phyloP scores from a whole-genome alignment of 1,140 invertebrate genomes.

The Adelges cooleyi region DNA sequence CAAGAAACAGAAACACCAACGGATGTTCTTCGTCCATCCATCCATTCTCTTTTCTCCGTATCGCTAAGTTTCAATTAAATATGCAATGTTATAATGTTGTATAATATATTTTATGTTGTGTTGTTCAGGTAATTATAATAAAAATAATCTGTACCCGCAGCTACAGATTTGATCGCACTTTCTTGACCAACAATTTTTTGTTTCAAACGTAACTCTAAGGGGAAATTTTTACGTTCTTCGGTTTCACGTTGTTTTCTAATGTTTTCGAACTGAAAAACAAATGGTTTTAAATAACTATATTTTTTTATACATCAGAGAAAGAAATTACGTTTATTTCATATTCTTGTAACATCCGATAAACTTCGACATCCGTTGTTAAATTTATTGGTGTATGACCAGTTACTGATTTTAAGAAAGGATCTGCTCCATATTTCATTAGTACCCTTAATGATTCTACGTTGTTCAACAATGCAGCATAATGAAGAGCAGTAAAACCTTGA shows the following conservation, averaged over 20 bases:
- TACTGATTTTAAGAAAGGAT: conserved; percentile 63
- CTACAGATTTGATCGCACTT: conserved; percentile 71
- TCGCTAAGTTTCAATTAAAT: conserved; percentile 44
- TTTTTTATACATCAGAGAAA: no score
- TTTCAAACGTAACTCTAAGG: conserved; percentile 74
- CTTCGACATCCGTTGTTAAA: conserved; percentile 52
- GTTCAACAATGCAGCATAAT: conserved; percentile 76
- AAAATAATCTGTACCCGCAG: conserved; percentile 55
- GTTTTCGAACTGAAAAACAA: conserved; percentile 41
- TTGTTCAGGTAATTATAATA: not conserved
- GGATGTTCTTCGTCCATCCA: conserved; percentile 85
- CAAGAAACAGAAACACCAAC: conserved; percentile 81
- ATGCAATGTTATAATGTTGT: conserved; percentile 5
- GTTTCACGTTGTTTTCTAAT: conserved; percentile 48
- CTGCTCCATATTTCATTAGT: conserved; percentile 54
- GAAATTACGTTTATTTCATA: conserved; percentile 16
- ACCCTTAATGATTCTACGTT: conserved; percentile 47
- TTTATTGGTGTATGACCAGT: conserved; percentile 64
- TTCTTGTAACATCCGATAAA: conserved; percentile 37
- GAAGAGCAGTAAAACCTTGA: conserved; percentile 74
- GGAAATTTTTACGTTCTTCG: conserved; percentile 74
- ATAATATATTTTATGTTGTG: not conserved
- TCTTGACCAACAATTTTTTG: conserved; percentile 82
- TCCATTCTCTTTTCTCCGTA: conserved; percentile 84
- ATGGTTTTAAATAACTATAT: no score